Evolutionary conservation across 2,797 vertebrate genomes (phyloP), one percentile per base, ranked within the genome.

Genomic region (Stomatorhinus walkeri): DNA sequence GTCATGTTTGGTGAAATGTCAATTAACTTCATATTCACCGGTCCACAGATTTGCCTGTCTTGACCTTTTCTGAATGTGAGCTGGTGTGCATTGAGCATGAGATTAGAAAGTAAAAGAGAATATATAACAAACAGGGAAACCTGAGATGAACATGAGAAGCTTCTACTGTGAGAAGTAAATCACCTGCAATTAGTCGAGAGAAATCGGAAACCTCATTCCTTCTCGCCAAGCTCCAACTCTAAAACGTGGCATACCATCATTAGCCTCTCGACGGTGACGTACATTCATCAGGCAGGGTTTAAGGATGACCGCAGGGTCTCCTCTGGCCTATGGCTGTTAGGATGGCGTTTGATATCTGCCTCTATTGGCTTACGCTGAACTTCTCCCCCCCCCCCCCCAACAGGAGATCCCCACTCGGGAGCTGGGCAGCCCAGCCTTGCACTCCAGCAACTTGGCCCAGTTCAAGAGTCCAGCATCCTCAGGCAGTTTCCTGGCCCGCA

Each of bases 331-430:
- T 14, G 61, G 61, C 1, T 68, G 3, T 68, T 32, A 3, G 10
- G 32, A 4, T 36, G 28, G 76, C 16, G 9, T 46, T 81, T 46
- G 76, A 5, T 36, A 6, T 72, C 28, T 72, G 64, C 12, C 64
- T 8, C 40, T 85, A 1, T 51, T 1, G 10, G n/a, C 81, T 24
- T 0, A 28, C 9, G 8, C 4, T 84, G 19, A 49, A 10, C 40
- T 8, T 28, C 46, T 24, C 3, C 46, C 7, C 7, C 46, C 7
- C 49, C 10, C 49, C 49, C 12, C 81, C 46, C 46, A 88, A 90
- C 89, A 99, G 98, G 98, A 99, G 94, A 99, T 97, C 0, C 98
- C 98, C 52, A 99, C 98, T 61, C 98, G 98, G 94, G 98, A 99
- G 90, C 95, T 99, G 90, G 96, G 98, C 32, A 96, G 96, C 90